phyloP scores from a whole-genome alignment of 2,797 vertebrate genomes.

The Pempheris klunzingeri region DNA sequence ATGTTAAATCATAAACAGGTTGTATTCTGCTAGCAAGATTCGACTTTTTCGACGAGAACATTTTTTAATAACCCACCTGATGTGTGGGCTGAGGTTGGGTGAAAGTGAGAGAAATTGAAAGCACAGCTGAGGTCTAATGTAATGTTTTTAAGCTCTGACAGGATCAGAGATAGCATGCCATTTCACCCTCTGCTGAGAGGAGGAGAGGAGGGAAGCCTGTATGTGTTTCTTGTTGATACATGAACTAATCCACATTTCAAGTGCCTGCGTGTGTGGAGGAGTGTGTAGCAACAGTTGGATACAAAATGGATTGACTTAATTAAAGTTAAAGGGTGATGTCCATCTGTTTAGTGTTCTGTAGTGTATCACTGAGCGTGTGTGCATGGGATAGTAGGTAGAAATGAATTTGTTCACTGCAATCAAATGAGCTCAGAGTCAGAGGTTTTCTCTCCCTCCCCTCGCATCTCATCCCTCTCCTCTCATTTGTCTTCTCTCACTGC shows the following conservation, averaged over 20 bases:
- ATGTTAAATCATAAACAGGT: too few relatives aligned
- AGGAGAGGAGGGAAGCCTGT: conserved; percentile 44
- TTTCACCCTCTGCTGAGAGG: conserved; percentile 64
- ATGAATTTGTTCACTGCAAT: conserved; percentile 49
- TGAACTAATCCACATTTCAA: conserved; percentile 53
- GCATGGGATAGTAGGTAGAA: conserved; percentile 41
- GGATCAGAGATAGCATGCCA: conserved; percentile 63
- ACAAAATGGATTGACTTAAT: conserved; percentile 43
- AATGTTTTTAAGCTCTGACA: conserved; percentile 57
- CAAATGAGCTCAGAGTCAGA: conserved; percentile 54
- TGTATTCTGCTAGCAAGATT: neutral
- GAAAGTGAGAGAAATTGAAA: conserved; percentile 42
- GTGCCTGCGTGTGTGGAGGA: conserved; percentile 20
- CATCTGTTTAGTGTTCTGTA: too few relatives aligned
- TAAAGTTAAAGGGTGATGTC: conserved; percentile 35
- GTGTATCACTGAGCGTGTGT: too few relatives aligned
- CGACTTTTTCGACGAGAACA: neutral
- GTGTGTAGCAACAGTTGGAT: conserved; percentile 31
- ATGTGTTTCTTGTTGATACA: conserved; percentile 41
- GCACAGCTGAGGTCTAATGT: conserved; percentile 30
- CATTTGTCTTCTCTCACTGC: conserved; percentile 61
- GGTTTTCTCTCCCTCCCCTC: conserved; percentile 33
- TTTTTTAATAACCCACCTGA: neutral
- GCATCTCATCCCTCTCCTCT: conserved; percentile 45
- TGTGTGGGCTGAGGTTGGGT: conserved; percentile 26